A percentile compares a stretch with the other conserved stretches of the same genome.
These are phyloP conservation scores for Pocillopora damicornis DNA, from an alignment of 64 coral and sea anemone species.

Conservation along the genomic window DNA sequence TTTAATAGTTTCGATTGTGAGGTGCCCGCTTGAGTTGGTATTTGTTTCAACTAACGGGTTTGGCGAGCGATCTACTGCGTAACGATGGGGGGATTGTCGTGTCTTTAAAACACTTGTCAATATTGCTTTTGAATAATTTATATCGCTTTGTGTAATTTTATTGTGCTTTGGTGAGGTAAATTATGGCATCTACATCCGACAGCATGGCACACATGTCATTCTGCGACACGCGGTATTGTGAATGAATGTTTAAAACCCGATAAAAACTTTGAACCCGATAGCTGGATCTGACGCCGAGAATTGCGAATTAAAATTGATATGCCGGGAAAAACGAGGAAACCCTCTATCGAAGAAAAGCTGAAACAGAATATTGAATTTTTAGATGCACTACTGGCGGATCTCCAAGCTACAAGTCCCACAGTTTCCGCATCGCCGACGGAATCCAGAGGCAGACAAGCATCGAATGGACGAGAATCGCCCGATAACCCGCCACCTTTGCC, in stretches of 20 bases:
- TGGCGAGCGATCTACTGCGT: not conserved
- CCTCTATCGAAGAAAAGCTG: conserved; percentile 87
- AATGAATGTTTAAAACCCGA: conserved; percentile 5
- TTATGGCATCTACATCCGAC: conserved; percentile 12
- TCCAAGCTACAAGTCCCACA: conserved; percentile 86
- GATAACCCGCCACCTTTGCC: conserved; percentile 78
- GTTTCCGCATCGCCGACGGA: conserved; percentile 36
- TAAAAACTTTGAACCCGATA: not conserved
- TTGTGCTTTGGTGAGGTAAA: conserved; percentile 33
- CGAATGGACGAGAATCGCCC: conserved; percentile 72
- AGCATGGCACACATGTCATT: conserved; percentile 31
- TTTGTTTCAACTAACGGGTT: conserved; percentile 11
- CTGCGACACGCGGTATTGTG: conserved; percentile 18
- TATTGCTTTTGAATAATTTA: conserved; percentile 39
- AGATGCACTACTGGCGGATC: conserved; percentile 95
- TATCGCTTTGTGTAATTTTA: conserved; percentile 40
- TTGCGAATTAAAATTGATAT: conserved; percentile 28
- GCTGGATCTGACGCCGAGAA: not conserved
- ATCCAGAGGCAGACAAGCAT: not conserved
- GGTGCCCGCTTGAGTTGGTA: not conserved
- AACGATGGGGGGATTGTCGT: not conserved
- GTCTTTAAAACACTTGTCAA: conserved; percentile 37
- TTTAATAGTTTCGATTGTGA: not conserved
- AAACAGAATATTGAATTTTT: conserved; percentile 99
- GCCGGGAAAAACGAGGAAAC: conserved; percentile 81